Conservation (phyloP, 2,113 vertebrate species). For the Rhabdomys dilectus region DNA sequence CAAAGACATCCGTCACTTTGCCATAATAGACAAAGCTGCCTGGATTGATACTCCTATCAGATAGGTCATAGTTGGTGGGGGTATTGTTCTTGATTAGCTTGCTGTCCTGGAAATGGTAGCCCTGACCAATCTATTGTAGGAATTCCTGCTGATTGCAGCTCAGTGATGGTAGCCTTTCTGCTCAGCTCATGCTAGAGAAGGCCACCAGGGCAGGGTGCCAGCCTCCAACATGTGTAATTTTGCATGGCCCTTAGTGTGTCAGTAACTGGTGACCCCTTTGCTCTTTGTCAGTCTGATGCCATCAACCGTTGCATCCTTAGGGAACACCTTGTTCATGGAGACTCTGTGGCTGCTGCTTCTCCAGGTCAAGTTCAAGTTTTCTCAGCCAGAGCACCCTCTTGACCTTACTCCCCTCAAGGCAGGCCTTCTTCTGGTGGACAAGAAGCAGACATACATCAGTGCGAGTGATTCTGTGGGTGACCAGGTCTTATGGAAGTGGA, state of each 20-base stretch:
- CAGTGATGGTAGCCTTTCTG: constrained; percentile 98
- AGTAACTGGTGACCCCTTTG: constrained; percentile 99
- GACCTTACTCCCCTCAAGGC: constrained; percentile 98
- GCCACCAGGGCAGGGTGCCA: constrained; percentile 98
- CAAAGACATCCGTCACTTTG: constrained; percentile 96
- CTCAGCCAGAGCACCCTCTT: constrained; percentile 94
- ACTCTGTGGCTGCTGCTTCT: constrained; percentile 95
- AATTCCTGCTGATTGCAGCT: constrained; percentile 98
- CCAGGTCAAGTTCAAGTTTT: constrained; percentile 95
- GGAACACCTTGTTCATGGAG: constrained; percentile 90
- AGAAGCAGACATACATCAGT: constrained; percentile 95
- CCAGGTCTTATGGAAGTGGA: background rate
- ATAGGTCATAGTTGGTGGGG: constrained; percentile 96
- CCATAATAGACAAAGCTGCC: constrained; percentile 98
- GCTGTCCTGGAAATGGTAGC: constrained; percentile 96
- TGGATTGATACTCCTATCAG: constrained; percentile 98
- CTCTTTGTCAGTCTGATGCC: constrained; percentile 98
- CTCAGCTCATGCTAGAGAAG: constrained; percentile 95
- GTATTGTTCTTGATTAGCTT: constrained; percentile 97
- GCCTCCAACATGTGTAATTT: constrained; percentile 96
- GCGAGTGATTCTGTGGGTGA: background rate
- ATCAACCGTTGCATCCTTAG: constrained; percentile 97
- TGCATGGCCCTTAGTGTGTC: constrained; percentile 98
- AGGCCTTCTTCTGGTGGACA: constrained; percentile 95
- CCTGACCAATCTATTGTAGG: constrained; percentile 95